A percentile compares a stretch with the other conserved stretches of the same genome.
These are phyloP conservation scores for Seriola dumerili DNA, from an alignment of 2,113 vertebrate species.

Conservation along the genomic window DNA sequence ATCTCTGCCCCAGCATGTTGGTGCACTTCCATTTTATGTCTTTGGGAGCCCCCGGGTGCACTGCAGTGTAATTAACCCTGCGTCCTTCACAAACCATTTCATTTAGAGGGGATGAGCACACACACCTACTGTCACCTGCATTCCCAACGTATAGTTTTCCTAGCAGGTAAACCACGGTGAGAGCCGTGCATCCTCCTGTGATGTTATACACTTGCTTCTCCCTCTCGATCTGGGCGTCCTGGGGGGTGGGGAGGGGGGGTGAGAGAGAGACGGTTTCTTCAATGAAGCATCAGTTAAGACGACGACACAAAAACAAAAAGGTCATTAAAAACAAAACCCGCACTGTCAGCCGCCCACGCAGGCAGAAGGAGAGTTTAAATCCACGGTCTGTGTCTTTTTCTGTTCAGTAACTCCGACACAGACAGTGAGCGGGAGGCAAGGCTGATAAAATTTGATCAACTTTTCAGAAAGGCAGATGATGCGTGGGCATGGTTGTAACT, in stretches of 20 bases:
- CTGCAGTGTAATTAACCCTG: slow-evolving; percentile 39
- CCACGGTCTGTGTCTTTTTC: neutral
- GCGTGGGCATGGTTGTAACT: neutral
- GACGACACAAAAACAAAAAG: neutral
- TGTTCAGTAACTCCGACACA: neutral
- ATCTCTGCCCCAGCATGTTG: neutral
- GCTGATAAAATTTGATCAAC: slow-evolving; percentile 16
- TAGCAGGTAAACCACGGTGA: slow-evolving; percentile 91
- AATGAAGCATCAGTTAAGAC: neutral
- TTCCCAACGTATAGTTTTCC: slow-evolving; percentile 97
- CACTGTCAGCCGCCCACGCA: neutral
- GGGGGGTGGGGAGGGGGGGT: neutral
- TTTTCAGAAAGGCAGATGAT: neutral
- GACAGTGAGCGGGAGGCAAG: neutral
- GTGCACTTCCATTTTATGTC: neutral
- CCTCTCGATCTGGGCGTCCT: slow-evolving; percentile 94
- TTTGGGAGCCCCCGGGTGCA: neutral
- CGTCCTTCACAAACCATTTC: slow-evolving; percentile 12
- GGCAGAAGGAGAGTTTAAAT: neutral
- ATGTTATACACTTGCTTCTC: slow-evolving; percentile 91
- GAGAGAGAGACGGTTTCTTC: slow-evolving; percentile 20
- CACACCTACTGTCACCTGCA: slow-evolving; percentile 96
- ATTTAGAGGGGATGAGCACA: neutral
- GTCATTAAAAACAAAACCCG: neutral
- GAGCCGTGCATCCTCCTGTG: slow-evolving; percentile 95